Conservation (phyloP, 2,888 invertebrate genomes). For the Ophion obscuratus region DNA sequence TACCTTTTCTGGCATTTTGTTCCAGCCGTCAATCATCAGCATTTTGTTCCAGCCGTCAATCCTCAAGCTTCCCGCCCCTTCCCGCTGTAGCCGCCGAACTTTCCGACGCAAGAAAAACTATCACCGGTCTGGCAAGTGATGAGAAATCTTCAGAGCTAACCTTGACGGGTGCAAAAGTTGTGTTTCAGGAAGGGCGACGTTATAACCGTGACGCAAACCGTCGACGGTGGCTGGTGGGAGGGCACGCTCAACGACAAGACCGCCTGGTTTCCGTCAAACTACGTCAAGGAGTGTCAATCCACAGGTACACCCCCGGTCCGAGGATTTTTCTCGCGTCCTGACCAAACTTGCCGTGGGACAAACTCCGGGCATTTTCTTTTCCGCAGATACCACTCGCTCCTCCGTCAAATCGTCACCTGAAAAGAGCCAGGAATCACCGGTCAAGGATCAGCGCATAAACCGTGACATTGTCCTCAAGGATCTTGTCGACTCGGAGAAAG, state of each 20-base stretch:
- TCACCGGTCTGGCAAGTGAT: neutral
- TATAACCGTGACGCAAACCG: conserved; percentile 97
- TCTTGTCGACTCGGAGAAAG: conserved; percentile 96
- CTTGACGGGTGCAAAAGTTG: conserved; percentile 86
- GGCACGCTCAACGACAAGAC: conserved; percentile 97
- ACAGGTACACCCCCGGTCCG: conserved; percentile 80
- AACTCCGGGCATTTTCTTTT: neutral
- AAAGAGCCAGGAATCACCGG: conserved; percentile 85
- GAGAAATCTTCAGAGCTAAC: conserved; percentile 10
- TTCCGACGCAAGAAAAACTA: neutral
- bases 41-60: neutral
- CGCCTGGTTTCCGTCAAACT: conserved; percentile 99
- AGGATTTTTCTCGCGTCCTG: neutral
- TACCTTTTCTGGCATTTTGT: neutral
- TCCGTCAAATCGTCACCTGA: conserved; percentile 88
- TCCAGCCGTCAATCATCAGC: neutral
- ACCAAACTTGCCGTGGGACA: neutral
- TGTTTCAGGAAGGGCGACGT: conserved; percentile 98
- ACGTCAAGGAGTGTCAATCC: conserved; percentile 95
- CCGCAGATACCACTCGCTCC: conserved; percentile 85
- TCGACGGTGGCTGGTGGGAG: conserved; percentile 99
- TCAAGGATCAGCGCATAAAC: conserved; percentile 88
- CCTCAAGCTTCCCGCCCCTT: too few species aligned
- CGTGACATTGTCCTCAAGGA: conserved; percentile 94
- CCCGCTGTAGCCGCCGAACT: too few species aligned